phyloP scores from a whole-genome alignment of 2,797 vertebrate species.

The Chelmon rostratus region DNA sequence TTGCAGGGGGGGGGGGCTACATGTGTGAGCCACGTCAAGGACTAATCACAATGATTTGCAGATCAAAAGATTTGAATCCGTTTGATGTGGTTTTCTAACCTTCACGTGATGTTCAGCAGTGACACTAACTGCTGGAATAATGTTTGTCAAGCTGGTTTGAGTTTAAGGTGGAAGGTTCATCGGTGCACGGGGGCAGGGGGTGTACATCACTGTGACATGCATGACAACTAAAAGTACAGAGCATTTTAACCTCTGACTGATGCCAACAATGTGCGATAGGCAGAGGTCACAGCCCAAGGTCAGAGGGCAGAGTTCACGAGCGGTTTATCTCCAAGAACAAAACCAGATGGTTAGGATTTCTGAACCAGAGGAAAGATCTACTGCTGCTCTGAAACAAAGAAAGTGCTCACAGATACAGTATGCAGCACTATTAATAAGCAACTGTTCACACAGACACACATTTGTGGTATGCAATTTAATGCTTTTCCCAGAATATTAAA shows the following conservation, averaged over 20 bases:
- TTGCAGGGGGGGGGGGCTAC: not conserved
- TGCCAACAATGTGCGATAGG: conserved; percentile 64
- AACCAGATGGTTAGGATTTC: conserved; percentile 73
- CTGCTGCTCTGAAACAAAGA: not conserved
- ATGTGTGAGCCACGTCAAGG: not conserved
- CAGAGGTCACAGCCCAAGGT: conserved; percentile 58
- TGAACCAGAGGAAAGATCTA: not conserved
- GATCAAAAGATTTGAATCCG: conserved; percentile 31
- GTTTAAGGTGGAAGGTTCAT: conserved; percentile 58
- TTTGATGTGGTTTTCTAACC: conserved; percentile 38
- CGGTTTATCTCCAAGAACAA: conserved; percentile 68
- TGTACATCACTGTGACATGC: conserved; percentile 60
- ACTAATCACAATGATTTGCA: conserved; percentile 15
- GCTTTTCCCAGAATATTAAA: not conserved
- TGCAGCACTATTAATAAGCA: not conserved
- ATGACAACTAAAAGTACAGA: conserved; percentile 57
- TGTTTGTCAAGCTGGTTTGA: conserved; percentile 77
- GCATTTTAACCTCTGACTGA: conserved; percentile 70
- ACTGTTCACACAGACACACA: not conserved
- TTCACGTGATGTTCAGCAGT: conserved; percentile 39
- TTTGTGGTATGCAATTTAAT: not conserved
- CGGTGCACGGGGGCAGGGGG: conserved; percentile 3
- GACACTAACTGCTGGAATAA: conserved; percentile 71
- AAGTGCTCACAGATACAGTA: conserved; percentile 11
- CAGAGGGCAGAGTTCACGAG: conserved; percentile 69